Conservation (phyloP, 2,113 vertebrate genomes). For the Rhinoptilus africanus region DNA sequence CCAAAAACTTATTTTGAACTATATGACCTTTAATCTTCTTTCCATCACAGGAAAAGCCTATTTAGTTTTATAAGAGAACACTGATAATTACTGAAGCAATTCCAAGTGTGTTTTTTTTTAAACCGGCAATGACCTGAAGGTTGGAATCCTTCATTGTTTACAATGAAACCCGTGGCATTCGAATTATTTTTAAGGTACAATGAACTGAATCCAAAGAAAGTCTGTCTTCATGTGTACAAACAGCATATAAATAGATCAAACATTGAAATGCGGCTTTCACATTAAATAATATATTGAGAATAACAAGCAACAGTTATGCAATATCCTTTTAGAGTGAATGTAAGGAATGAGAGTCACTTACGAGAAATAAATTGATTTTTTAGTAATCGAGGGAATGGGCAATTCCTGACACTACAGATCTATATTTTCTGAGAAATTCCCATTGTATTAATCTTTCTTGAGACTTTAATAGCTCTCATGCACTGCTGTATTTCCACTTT, state of each 20-base stretch:
- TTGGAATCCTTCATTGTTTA: conserved; percentile 42
- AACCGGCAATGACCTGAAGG: conserved; percentile 12
- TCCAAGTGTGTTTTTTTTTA: neutral
- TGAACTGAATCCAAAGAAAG: neutral
- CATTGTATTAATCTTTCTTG: neutral
- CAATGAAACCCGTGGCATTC: conserved; percentile 32
- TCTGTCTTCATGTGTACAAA: neutral
- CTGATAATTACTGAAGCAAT: conserved; percentile 31
- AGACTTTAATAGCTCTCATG: neutral
- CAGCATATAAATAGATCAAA: conserved; percentile 29
- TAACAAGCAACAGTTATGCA: neutral
- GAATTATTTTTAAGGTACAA: conserved; percentile 36
- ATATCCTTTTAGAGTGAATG: neutral
- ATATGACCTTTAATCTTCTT: conserved; percentile 47
- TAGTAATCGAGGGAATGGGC: neutral
- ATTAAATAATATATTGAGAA: conserved; percentile 12
- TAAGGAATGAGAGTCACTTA: conserved; percentile 12
- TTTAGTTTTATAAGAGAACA: conserved; percentile 56
- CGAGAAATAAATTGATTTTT: conserved; percentile 49
- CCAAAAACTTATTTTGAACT: conserved; percentile 27
- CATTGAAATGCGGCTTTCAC: neutral
- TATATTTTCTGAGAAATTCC: neutral
- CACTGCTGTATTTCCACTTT: neutral
- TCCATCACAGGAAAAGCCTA: conserved; percentile 53
- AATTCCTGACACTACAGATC: conserved; percentile 24